Conservation (phyloP, 2,797 vertebrate genomes). For the Xiphorhynchus erythropygius region DNA sequence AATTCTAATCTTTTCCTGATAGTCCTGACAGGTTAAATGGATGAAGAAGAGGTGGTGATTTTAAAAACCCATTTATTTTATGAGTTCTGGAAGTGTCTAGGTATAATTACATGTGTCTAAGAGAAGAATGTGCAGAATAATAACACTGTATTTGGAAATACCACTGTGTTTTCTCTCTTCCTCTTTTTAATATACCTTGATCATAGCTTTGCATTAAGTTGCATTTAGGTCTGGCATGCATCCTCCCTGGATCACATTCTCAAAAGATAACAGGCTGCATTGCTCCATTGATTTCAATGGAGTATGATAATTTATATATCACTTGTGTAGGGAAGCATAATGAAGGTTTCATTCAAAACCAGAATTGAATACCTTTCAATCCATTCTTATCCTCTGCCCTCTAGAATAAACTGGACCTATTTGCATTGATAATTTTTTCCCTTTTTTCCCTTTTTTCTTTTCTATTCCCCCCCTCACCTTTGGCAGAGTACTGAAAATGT, state of each 20-base stretch:
- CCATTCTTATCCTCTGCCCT: background rate
- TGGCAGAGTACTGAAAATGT: background rate
- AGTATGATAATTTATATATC: background rate
- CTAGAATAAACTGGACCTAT: background rate
- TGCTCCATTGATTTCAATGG: background rate
- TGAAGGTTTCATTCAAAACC: background rate
- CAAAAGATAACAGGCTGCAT: background rate
- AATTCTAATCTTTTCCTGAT: background rate
- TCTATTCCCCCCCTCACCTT: too few relatives aligned
- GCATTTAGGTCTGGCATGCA: background rate
- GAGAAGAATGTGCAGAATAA: background rate
- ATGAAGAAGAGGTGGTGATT: background rate
- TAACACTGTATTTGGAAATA: background rate
- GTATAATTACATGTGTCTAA: background rate
- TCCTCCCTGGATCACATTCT: background rate
- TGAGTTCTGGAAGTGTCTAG: background rate
- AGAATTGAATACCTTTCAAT: slow-evolving; percentile 1
- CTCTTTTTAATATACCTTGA: background rate
- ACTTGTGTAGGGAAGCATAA: background rate
- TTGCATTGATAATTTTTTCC: background rate
- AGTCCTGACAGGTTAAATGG: background rate
- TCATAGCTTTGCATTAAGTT: background rate
- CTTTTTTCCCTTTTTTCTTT: too few relatives aligned
- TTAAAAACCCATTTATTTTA: background rate
- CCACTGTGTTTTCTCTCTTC: background rate